Evolutionary conservation across 2,888 invertebrate species (phyloP), one percentile per base, ranked within the genome.

Genomic region (Plebejus anna): DNA sequence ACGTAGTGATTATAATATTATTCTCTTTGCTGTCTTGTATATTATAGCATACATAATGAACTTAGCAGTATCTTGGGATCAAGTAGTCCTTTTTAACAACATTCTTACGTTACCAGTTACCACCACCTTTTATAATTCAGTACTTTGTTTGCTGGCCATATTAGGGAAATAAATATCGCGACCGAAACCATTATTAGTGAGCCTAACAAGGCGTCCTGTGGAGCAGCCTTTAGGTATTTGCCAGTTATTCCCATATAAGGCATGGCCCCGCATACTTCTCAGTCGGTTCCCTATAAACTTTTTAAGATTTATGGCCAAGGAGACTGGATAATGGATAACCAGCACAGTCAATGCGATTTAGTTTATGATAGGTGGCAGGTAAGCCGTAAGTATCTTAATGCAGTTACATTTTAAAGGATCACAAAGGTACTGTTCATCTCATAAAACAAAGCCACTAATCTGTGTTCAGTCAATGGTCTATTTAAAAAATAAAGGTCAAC

Each of bases 161-260:
- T 72, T 32, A 70, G 38, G 42, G 71, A 72, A 76, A 77, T 76
- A 78, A 78, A 78, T 78, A 66, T 71, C 22, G n/a, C 71, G 36
- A 28, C 70, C 70, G 28, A 77, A 77, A 66, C 70, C 73, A 70
- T 78, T 77, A 78, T 78, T 78, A 78, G 77, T 76, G 76, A 73
- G 70, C 70, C 76, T 77, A 77, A 76, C 78, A 77, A 77, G 78
- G 77, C 76, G 75, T 70, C 78, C 76, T 76, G 78, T 59, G 61
- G 76, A 59, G 75, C 42, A 28, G 32, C 16, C 38, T 76, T 72
- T 76, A 76, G 76, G 76, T 28, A 76, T 57, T 76, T 42, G 55
- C 71, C 51, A 13, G 76, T 70, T 71, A 32, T 71, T n/a, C 28
- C 76, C 71, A 72, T 59, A 76, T 59, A 76, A 70, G 71, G 76